Conservation (phyloP, 1,140 invertebrate genomes). For the Heliconius melpomene region DNA sequence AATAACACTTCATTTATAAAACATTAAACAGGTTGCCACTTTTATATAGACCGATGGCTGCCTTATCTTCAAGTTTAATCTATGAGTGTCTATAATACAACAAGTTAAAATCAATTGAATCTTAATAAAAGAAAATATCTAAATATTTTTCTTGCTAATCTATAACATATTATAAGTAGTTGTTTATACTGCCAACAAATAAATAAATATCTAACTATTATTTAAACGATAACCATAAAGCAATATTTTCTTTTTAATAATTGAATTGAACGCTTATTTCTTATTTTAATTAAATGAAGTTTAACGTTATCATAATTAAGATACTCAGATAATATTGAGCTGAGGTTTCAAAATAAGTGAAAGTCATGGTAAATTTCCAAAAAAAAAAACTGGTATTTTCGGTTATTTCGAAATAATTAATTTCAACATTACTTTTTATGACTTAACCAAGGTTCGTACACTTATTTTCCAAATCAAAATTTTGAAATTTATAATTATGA, state of each 20-base stretch:
- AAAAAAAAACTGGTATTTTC: background rate
- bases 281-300: background rate
- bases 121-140: background rate
- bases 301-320: background rate
- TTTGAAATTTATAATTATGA: no score
- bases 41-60: background rate
- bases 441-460: background rate
- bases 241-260: background rate
- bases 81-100: background rate
- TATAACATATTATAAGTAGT: no score
- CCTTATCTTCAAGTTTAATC: background rate
- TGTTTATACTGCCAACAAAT: no score
- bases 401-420: background rate
- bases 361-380: slow-evolving; percentile 4
- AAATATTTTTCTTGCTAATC: background rate
- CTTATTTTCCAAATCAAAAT: background rate
- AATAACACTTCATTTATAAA: background rate
- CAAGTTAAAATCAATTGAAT: background rate
- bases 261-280: background rate
- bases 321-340: background rate
- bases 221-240: background rate
- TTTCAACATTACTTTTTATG: slow-evolving; percentile 9
- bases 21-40: slow-evolving; percentile 12
- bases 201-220: background rate
- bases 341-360: slow-evolving; percentile 11